A percentile compares a stretch with the other conserved stretches of the same genome.
Conservation (phyloP, 2,888 invertebrate genomes). For the Hylaea fasciaria region DNA sequence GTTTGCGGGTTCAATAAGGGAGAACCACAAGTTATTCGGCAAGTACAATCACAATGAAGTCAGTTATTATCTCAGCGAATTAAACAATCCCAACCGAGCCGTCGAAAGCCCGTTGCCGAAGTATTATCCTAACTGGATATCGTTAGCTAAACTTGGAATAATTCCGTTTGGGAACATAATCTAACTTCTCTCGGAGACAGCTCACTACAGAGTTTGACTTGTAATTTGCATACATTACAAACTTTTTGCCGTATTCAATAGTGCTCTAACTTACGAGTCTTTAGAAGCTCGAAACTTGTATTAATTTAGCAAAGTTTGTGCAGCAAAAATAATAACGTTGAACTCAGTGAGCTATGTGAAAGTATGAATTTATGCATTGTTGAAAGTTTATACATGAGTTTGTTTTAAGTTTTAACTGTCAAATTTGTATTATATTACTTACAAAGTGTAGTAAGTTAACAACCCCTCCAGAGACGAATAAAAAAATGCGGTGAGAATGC, state of each 20-base stretch:
- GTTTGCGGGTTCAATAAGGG: no score
- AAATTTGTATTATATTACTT: constrained; percentile 2
- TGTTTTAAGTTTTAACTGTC: constrained; percentile 10
- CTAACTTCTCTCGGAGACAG: constrained; percentile 52
- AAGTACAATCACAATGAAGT: constrained; percentile 36
- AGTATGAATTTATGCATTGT: constrained; percentile 18
- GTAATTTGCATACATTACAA: constrained; percentile 58
- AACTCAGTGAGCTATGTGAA: constrained; percentile 13
- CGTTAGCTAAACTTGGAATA: constrained; percentile 53
- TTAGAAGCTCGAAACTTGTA: constrained; percentile 37
- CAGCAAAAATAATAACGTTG: constrained; percentile 30
- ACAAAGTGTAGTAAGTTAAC: background rate
- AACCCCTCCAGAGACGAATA: constrained; percentile 2
- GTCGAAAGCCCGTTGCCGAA: constrained; percentile 21
- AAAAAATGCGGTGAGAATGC: no score
- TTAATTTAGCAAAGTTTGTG: constrained; percentile 40
- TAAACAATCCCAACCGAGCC: constrained; percentile 21
- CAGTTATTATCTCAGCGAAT: constrained; percentile 45
- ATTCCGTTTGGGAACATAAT: constrained; percentile 59
- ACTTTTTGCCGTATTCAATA: constrained; percentile 51
- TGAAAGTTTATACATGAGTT: constrained; percentile 2
- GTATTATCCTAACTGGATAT: constrained; percentile 47
- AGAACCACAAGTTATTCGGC: background rate
- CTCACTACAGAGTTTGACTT: constrained; percentile 49
- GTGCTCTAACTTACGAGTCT: constrained; percentile 34